Evolutionary conservation across 2,888 invertebrate genomes (phyloP).

Genomic region (Eupithecia centaureata): DNA sequence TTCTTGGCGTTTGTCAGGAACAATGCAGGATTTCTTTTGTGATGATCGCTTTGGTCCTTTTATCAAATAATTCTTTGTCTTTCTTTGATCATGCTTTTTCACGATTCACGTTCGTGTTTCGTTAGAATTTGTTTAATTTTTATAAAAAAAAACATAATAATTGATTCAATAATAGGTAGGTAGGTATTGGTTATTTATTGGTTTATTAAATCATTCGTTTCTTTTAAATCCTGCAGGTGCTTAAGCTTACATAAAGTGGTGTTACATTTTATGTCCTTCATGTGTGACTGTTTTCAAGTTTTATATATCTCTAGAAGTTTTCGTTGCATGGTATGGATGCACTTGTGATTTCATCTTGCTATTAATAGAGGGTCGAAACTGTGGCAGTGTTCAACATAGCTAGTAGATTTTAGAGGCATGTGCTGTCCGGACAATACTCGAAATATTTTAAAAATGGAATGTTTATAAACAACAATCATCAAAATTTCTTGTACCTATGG

Average conservation of each 20-base stretch:
- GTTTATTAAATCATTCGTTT: background rate
- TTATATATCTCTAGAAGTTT: background rate
- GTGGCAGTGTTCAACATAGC: conserved; percentile 1
- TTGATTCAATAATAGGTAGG: too few relatives aligned
- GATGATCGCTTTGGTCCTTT: background rate
- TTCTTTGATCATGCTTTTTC: background rate
- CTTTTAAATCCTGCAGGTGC: background rate
- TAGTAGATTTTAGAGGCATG: background rate
- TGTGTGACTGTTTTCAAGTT: background rate
- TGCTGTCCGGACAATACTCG: conserved; percentile 13
- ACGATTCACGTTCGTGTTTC: background rate
- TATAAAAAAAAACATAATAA: too few relatives aligned
- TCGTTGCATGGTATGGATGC: background rate
- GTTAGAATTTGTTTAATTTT: background rate
- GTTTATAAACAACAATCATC: too few relatives aligned
- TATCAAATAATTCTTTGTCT: background rate
- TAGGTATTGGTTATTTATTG: too few relatives aligned
- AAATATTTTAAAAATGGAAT: too few relatives aligned
- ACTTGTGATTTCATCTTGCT: conserved; percentile 10
- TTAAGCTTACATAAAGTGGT: background rate
- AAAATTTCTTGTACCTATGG: too few relatives aligned
- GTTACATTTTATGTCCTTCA: background rate
- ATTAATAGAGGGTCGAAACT: conserved; percentile 20
- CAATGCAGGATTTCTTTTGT: background rate
- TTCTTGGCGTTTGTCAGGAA: background rate